phyloP scores from a whole-genome alignment of 2,888 invertebrate species.

The Rotaria socialis region DNA sequence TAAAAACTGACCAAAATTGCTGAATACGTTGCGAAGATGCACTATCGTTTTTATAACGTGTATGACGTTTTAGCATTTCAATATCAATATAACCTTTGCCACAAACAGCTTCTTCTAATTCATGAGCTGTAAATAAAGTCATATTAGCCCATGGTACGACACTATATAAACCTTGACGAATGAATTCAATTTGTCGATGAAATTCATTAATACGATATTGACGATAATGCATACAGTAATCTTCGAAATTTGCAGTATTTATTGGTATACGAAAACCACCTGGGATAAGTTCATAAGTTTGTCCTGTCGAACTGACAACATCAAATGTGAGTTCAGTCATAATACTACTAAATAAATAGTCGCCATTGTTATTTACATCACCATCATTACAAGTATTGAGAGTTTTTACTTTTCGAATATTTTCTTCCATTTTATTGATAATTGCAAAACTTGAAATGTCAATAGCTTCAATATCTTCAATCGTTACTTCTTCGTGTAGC shows the following conservation, averaged over 20 bases:
- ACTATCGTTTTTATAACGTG: no score
- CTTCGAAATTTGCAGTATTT: not conserved
- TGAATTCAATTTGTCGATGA: not conserved
- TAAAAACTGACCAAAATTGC: not conserved
- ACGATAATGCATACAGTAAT: constrained; percentile 2
- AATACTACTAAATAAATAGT: not conserved
- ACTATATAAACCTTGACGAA: constrained; percentile 25
- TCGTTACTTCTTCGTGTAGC: not conserved
- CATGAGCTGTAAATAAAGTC: not conserved
- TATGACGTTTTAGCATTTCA: no score
- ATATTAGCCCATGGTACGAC: not conserved
- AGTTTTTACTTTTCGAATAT: no score
- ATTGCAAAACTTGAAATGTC: not conserved
- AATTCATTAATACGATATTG: constrained; percentile 16
- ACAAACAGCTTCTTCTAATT: constrained; percentile 17
- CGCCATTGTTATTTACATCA: no score
- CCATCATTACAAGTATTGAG: no score
- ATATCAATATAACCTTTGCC: not conserved
- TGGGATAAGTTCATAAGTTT: not conserved
- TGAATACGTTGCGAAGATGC: no score
- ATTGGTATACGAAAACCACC: not conserved
- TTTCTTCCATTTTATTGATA: not conserved
- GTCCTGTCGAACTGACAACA: not conserved
- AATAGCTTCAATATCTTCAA: constrained; percentile 29
- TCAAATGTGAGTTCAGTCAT: not conserved